Evolutionary conservation across 2,797 vertebrate genomes (phyloP), one percentile per base, ranked within the genome.

Genomic region (Phaenicophaeus curvirostris): DNA sequence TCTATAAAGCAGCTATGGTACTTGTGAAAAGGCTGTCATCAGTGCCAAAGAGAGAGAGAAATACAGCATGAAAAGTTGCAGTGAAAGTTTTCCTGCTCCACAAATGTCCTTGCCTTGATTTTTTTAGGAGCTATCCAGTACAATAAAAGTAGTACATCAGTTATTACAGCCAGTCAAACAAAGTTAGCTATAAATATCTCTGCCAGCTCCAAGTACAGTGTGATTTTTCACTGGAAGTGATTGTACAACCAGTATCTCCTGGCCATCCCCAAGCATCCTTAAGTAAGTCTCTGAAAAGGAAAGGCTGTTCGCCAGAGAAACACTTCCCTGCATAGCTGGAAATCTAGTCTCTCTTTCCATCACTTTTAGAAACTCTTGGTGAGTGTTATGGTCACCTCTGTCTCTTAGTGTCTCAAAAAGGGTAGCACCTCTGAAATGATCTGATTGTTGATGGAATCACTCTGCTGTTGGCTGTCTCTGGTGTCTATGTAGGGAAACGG

Each of bases 1-100:
- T 46, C 80, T 59, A 66, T 74, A 44, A 91, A 87, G 62, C 1
- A 5, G 57, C 87, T 82, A 57, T 71, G 74, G 77, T 93, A 76
- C 93, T 91, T 95, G 74, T 94, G 87, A 90, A 93, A 92, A 77
- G 77, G 30, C 87, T 97, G 95, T 95, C 90, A 88, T 74, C 87
- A 33, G 80, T 65, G 77, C 71, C 61, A 85, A 72, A 48, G 63
- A 48, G 69, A 74, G 58, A 85, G 79, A 87, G 58, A 93, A 90
- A 73, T 30, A 66, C 63, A 7, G 4, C 44, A 13, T 71, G 87
- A 89, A 72, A 91, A 91, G 80, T 13, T 16, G n/a, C 65, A 65
- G 39, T 24, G 31, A 54, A 94, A 94, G 57, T 69, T 90, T 82
- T 88, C 37, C 53, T 84, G 59, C 57, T 92, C 73, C 55, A 54